These are phyloP conservation scores for Eunapius fragilis DNA, from an alignment of 37 sponge, comb jelly and placozoan species.

Conservation along the genomic window DNA sequence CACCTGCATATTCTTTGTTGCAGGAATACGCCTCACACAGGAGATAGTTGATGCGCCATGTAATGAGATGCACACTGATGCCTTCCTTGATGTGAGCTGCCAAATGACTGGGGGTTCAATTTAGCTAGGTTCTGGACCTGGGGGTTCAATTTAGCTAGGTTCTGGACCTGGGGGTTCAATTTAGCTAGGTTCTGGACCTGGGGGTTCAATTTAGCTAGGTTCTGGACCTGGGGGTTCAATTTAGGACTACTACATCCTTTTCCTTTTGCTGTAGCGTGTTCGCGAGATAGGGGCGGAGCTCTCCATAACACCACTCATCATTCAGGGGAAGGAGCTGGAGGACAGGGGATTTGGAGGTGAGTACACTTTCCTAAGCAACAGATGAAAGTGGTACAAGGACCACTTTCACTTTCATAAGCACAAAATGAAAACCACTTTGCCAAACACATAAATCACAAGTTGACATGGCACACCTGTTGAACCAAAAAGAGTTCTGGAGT, in stretches of 20 bases:
- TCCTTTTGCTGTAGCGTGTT: slow-evolving; percentile 39
- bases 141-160: not conserved
- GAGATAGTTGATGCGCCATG: slow-evolving; percentile 90
- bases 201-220: not conserved
- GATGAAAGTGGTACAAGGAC: not conserved
- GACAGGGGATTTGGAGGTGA: slow-evolving; percentile 92
- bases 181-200: not conserved
- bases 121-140: not conserved
- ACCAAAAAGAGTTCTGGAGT: too few relatives aligned
- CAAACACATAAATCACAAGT: too few relatives aligned
- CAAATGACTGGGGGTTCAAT: slow-evolving; percentile 2
- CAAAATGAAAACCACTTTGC: too few relatives aligned
- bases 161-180: not conserved
- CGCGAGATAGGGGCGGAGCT: slow-evolving; percentile 50
- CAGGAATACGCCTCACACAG: slow-evolving; percentile 81
- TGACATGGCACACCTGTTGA: too few relatives aligned
- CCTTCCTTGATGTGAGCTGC: slow-evolving; percentile 72
- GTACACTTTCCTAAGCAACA: not conserved
- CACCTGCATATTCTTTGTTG: too few relatives aligned
- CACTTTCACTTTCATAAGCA: not conserved
- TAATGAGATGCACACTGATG: slow-evolving; percentile 91
- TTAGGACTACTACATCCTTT: not conserved
- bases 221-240: not conserved
- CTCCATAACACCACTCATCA: slow-evolving; percentile 55
- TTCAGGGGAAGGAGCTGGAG: slow-evolving; percentile 84